Base-by-base conservation (phyloP, 2,797 vertebrate genomes). In the Buphagus erythrorhynchus region DNA sequence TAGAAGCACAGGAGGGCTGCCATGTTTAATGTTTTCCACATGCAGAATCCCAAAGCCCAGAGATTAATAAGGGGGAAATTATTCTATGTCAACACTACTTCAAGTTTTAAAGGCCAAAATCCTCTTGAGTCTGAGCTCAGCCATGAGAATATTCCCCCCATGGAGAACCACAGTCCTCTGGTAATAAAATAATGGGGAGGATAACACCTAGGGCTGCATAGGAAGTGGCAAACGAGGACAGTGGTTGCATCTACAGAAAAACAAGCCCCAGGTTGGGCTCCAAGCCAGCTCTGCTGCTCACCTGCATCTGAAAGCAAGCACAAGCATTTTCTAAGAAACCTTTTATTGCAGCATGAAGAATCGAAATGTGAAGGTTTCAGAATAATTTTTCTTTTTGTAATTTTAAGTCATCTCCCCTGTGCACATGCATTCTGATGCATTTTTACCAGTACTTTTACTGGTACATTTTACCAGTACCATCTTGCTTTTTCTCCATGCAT, bases 201-300 rank as follows among this genome's bases (percentile, higher is more conserved):
- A 80, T 16, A 86, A 88, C 57, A 69, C 68, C 65, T 61, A 19
- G 65, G 42, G 22, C 72, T 80, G 57, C 85, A 45, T 11, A 48
- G 80, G 71, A 90, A 95, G 86, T 45, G 61, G 80, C 63, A 96
- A 92, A 81, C 18, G 25, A 93, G 92, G 94, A 95, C 82, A 94
- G 79, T 72, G 83, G 86, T 40, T 93, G 73, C 65, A 81, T 72
- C 82, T 58, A 13, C n/a, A 67, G 80, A 62, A 80, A 91, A 95
- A 86, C 36, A 86, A 94, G 51, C 20, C 16, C 66, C 62, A 78
- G 73, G 58, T 90, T 86, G 86, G 88, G 93, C 90, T 95, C 43
- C 31, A 33, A 86, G 94, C 90, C 93, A 95, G 85, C 51, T 88
- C 85, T 86, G 82, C 91, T 91, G 88, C 54, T 95, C 91, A 76